Conservation (phyloP, 2,797 vertebrate species). For the Myripristis jacobus region DNA sequence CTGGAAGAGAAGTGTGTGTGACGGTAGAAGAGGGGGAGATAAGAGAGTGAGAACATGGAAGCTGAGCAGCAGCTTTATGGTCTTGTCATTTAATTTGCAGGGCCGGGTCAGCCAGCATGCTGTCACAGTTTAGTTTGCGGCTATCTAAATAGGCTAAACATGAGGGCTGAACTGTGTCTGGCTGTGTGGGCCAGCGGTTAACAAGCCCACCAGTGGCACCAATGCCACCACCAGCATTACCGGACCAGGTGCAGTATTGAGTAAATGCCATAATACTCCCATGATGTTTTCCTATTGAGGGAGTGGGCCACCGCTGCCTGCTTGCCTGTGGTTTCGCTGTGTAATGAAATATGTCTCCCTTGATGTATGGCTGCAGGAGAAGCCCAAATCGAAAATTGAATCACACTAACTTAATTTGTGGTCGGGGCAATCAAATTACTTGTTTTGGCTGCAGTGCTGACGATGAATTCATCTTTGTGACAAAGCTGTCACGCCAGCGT, state of each 20-base stretch:
- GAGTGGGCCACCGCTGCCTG: conserved; percentile 65
- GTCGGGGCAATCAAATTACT: conserved; percentile 89
- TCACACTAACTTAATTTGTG: conserved; percentile 91
- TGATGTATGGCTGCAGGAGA: conserved; percentile 88
- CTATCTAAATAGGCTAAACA: conserved; percentile 37
- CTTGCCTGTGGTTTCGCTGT: conserved; percentile 79
- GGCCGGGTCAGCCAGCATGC: conserved; percentile 12
- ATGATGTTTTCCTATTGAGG: conserved; percentile 83
- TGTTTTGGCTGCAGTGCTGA: conserved; percentile 86
- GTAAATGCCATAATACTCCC: conserved; percentile 81
- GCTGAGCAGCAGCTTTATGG: not conserved
- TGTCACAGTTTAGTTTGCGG: conserved; percentile 44
- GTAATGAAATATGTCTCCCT: conserved; percentile 89
- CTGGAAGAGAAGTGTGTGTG: not conserved
- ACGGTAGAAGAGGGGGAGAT: too few species aligned
- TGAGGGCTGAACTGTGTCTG: conserved; percentile 15
- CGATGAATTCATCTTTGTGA: conserved; percentile 89
- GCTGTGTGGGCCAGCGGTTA: conserved; percentile 50
- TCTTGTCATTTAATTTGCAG: not conserved
- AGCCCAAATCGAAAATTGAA: conserved; percentile 89
- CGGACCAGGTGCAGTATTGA: conserved; percentile 68
- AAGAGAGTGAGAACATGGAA: too few species aligned
- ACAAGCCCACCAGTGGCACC: conserved; percentile 57
- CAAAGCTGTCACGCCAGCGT: conserved; percentile 80
- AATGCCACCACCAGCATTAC: conserved; percentile 29